Evolutionary conservation across 1,140 invertebrate genomes (phyloP).

Genomic region (Drosophila nigromelanica): DNA sequence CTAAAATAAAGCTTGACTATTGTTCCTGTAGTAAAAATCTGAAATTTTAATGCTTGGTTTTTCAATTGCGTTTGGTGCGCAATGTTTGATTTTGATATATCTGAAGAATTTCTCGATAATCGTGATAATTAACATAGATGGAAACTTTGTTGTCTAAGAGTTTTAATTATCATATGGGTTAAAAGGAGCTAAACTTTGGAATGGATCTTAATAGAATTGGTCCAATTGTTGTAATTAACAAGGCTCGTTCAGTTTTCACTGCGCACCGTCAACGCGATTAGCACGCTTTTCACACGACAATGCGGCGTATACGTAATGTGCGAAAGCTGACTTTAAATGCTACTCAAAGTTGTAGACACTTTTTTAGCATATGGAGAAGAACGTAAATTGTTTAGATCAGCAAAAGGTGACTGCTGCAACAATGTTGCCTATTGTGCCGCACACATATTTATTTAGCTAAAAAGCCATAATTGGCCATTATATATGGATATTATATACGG

Average conservation of each 20-base stretch:
- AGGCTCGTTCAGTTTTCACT: constrained; percentile 55
- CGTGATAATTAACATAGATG: too few species aligned
- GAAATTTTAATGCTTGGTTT: too few species aligned
- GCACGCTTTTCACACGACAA: constrained; percentile 57
- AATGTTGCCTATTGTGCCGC: constrained; percentile 22
- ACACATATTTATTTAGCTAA: constrained; percentile 50
- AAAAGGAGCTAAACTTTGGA: too few species aligned
- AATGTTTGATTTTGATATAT: too few species aligned
- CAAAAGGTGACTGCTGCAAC: constrained; percentile 7
- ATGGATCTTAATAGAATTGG: constrained; percentile 15
- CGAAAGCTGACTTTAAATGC: constrained; percentile 18
- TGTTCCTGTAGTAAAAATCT: too few species aligned
- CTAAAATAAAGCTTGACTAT: too few species aligned
- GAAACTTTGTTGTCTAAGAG: too few species aligned
- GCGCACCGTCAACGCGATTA: constrained; percentile 47
- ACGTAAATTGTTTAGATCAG: constrained; percentile 49
- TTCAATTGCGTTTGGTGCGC: not conserved
- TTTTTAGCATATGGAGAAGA: not conserved
- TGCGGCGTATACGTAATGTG: constrained; percentile 42
- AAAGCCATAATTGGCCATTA: constrained; percentile 61
- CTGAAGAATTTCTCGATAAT: too few species aligned
- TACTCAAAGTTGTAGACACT: too few species aligned
- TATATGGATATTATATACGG: not conserved
- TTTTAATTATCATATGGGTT: too few species aligned
- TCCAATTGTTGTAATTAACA: constrained; percentile 56